Percentiles rank a stretch among this genome's conserved stretches.
Evolutionary conservation across 2,888 invertebrate genomes (phyloP).

Genomic region (Leptothorax acervorum): DNA sequence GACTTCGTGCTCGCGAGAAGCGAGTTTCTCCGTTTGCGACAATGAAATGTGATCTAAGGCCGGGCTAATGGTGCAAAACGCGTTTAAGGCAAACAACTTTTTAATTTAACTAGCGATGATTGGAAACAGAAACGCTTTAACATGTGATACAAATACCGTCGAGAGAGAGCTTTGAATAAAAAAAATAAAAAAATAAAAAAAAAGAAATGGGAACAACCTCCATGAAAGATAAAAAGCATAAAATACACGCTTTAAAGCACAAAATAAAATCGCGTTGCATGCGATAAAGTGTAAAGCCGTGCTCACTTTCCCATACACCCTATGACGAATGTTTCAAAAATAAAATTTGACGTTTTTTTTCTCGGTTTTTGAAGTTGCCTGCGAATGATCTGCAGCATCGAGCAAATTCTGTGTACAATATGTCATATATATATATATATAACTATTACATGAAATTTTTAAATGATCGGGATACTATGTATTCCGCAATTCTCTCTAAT

Average conservation of each 20-base stretch:
- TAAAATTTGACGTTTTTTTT: neutral
- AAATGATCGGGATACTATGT: neutral
- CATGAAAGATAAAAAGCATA: slow-evolving; percentile 9
- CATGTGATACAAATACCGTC: neutral
- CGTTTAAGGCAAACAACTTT: neutral
- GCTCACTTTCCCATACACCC: neutral
- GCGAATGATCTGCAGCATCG: neutral
- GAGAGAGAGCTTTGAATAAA: slow-evolving; percentile 4
- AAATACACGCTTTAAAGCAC: slow-evolving; percentile 20
- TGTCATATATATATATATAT: neutral
- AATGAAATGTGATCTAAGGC: slow-evolving; percentile 2
- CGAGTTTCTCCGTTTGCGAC: slow-evolving; percentile 28
- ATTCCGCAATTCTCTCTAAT: slow-evolving; percentile 9
- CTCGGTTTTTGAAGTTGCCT: neutral
- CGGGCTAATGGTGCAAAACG: neutral
- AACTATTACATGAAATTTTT: neutral
- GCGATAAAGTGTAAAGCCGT: neutral
- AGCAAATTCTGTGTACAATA: neutral
- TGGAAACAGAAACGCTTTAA: neutral
- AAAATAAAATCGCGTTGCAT: slow-evolving; percentile 29
- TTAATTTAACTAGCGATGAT: neutral
- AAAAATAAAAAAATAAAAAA: neutral
- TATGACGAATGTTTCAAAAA: slow-evolving; percentile 25
- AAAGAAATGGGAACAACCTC: neutral
- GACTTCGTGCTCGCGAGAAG: slow-evolving; percentile 8